These are phyloP conservation scores for Hoplostethus mediterraneus DNA, from an alignment of 2,797 vertebrate genomes.

Conservation along the genomic window DNA sequence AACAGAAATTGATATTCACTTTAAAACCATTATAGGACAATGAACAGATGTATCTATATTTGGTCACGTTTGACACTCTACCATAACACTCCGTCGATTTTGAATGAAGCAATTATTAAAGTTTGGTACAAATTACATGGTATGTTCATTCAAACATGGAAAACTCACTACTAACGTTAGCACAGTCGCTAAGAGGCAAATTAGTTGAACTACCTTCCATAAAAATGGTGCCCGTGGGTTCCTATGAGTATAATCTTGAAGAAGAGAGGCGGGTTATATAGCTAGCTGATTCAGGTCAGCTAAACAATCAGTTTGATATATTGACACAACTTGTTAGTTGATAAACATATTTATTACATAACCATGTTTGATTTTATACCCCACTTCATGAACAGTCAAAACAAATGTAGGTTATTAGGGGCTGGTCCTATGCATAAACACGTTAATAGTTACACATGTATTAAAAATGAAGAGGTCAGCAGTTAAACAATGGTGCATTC, in stretches of 20 bases:
- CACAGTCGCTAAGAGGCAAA: neutral
- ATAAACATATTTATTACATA: neutral
- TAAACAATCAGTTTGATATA: neutral
- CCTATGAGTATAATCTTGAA: neutral
- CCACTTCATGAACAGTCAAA: neutral
- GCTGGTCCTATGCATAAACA: neutral
- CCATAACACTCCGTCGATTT: neutral
- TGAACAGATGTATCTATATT: neutral
- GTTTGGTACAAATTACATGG: neutral
- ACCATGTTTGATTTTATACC: neutral
- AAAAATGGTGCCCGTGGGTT: neutral
- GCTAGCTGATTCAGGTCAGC: neutral
- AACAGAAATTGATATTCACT: neutral
- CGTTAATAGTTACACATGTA: neutral
- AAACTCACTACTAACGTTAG: neutral
- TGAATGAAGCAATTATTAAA: neutral
- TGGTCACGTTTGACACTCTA: neutral
- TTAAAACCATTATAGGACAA: neutral
- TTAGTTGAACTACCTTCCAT: neutral
- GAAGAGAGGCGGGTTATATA: slow-evolving; percentile 1
- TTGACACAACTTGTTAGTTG: too few species aligned
- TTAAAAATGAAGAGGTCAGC: neutral
- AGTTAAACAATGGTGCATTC: neutral
- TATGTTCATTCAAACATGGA: too few species aligned
- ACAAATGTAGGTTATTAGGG: neutral